Conservation (phyloP, 2,797 vertebrate genomes). For the Nasua narica region DNA sequence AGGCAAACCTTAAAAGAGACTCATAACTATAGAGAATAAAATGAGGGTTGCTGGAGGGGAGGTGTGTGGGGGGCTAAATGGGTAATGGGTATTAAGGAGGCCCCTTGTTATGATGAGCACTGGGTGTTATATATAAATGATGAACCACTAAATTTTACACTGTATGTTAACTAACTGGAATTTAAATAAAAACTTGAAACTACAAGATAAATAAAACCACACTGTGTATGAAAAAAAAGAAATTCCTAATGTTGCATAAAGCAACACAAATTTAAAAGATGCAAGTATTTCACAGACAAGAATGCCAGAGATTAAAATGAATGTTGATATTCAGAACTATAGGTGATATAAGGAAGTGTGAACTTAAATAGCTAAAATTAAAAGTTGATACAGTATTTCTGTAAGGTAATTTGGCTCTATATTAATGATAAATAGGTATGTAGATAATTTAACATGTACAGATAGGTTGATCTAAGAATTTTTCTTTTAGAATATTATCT, state of each 20-base stretch:
- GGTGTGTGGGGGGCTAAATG: background rate
- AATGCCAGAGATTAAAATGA: background rate
- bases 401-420: background rate
- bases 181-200: background rate
- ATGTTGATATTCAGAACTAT: background rate
- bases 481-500: background rate
- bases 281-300: background rate
- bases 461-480: background rate
- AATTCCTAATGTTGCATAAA: background rate
- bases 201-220: background rate
- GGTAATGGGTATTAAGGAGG: background rate
- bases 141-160: background rate
- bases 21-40: background rate
- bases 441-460: background rate
- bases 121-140: too few species aligned
- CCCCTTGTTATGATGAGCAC: background rate
- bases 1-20: background rate
- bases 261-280: background rate
- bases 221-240: background rate
- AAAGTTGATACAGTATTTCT: background rate
- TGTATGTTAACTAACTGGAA: background rate
- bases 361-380: background rate
- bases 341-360: background rate
- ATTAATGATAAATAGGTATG: background rate
- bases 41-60: background rate